Evolutionary conservation across 35 echinoderm and acorn worm species (phyloP).

Genomic region (Apostichopus japonicus): DNA sequence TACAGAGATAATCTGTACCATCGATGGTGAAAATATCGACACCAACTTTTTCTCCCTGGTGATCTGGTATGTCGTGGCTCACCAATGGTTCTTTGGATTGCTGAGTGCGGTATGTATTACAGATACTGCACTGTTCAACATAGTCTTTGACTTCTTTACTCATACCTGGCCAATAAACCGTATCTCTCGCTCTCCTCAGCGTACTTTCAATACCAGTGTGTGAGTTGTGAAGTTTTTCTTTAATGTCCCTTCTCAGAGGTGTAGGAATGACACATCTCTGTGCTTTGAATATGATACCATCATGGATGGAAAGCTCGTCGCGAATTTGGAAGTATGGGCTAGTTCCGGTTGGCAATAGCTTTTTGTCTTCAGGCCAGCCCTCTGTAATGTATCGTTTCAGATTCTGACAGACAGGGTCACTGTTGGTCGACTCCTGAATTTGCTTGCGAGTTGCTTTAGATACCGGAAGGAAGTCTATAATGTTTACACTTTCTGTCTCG

Average conservation of each 20-base stretch:
- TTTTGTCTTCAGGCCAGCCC: no score
- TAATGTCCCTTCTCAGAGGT: slow-evolving; percentile 2
- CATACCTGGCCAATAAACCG: slow-evolving; percentile 76
- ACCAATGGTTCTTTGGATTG: slow-evolving; percentile 38
- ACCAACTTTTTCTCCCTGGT: slow-evolving; percentile 16
- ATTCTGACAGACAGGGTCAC: slow-evolving; percentile 5
- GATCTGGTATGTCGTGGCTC: slow-evolving; percentile 31
- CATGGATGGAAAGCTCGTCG: no score
- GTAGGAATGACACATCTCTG: no score
- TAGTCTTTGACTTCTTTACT: slow-evolving; percentile 59
- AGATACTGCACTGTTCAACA: slow-evolving; percentile 26
- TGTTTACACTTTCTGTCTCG: no score
- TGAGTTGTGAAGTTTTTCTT: slow-evolving; percentile 60
- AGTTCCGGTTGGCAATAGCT: no score
- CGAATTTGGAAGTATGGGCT: no score
- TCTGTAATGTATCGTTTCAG: neutral
- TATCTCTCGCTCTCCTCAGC: slow-evolving; percentile 58
- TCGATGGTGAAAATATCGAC: slow-evolving; percentile 44
- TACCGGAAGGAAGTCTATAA: no score
- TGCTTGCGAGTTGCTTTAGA: no score
- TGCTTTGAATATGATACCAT: no score
- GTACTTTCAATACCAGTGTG: slow-evolving; percentile 74
- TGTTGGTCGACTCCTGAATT: no score
- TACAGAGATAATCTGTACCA: no score
- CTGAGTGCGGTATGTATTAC: slow-evolving; percentile 32